Evolutionary conservation across 37 sponge, comb jelly and placozoan genomes (phyloP).

Genomic region (Diacarnus erythraeanus): DNA sequence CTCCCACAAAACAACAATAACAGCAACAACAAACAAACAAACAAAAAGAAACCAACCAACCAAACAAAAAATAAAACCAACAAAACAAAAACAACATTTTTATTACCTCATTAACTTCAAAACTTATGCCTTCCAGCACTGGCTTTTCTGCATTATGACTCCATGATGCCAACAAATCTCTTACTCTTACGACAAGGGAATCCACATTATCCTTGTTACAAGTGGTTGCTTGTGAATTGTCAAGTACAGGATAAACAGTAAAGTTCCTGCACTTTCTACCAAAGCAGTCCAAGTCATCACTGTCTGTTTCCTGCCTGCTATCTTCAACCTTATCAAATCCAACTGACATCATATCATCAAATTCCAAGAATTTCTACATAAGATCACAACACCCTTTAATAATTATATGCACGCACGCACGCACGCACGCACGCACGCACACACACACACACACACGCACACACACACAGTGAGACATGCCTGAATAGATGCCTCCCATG

Average conservation of each 20-base stretch:
- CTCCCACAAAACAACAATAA: too few species aligned
- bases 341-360: not conserved
- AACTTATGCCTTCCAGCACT: conserved; percentile 9
- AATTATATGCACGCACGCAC: not conserved
- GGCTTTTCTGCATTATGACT: conserved; percentile 15
- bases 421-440: not conserved
- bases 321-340: not conserved
- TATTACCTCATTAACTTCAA: conserved; percentile 40
- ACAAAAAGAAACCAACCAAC: not conserved
- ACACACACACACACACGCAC: not conserved
- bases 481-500: too few species aligned
- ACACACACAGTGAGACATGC: too few species aligned
- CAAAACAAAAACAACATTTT: not conserved
- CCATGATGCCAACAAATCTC: conserved; percentile 35
- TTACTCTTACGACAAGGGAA: not conserved
- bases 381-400: not conserved
- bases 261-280: too few species aligned
- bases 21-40: not conserved
- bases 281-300: too few species aligned
- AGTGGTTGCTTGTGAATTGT: not conserved
- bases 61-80: not conserved
- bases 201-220: not conserved
- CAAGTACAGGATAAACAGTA: too few species aligned
- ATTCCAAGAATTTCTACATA: conserved; percentile 6
- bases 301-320: conserved; percentile 1